phyloP scores from a whole-genome alignment of 1,140 invertebrate genomes.

The Trissolcus basalis region DNA sequence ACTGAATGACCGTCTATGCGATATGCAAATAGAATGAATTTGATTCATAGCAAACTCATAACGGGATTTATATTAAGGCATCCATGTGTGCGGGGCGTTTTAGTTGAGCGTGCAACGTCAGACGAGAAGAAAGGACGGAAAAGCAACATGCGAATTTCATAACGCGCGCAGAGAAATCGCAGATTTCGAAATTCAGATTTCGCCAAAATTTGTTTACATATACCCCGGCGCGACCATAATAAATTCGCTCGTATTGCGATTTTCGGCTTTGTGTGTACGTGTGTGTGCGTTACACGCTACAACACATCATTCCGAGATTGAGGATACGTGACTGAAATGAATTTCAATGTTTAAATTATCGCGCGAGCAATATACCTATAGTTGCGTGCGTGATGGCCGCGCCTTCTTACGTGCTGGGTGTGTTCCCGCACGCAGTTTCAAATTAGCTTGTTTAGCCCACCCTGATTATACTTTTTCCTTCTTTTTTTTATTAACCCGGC shows the following conservation, averaged over 20 bases:
- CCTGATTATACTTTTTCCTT: background rate
- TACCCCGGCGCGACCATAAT: background rate
- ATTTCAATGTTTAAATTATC: constrained; percentile 13
- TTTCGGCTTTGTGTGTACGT: background rate
- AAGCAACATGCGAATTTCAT: background rate
- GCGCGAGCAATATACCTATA: background rate
- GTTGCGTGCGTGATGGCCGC: background rate
- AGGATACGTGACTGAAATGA: constrained; percentile 4
- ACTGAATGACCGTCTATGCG: constrained; percentile 29
- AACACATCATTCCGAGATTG: background rate
- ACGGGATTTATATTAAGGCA: constrained; percentile 33
- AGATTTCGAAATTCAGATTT: background rate
- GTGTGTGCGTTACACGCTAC: background rate
- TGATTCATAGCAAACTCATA: constrained; percentile 32
- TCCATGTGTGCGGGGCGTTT: constrained; percentile 24
- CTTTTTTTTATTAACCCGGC: background rate
- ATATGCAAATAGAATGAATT: constrained; percentile 43
- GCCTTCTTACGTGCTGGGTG: background rate
- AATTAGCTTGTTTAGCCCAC: background rate
- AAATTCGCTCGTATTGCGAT: background rate
- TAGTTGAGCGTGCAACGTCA: background rate
- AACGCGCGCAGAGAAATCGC: background rate
- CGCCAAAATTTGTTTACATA: no score
- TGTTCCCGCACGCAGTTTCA: background rate
- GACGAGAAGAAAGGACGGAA: no score